phyloP scores from a whole-genome alignment of 2,113 vertebrate genomes.

The Clupea harengus region DNA sequence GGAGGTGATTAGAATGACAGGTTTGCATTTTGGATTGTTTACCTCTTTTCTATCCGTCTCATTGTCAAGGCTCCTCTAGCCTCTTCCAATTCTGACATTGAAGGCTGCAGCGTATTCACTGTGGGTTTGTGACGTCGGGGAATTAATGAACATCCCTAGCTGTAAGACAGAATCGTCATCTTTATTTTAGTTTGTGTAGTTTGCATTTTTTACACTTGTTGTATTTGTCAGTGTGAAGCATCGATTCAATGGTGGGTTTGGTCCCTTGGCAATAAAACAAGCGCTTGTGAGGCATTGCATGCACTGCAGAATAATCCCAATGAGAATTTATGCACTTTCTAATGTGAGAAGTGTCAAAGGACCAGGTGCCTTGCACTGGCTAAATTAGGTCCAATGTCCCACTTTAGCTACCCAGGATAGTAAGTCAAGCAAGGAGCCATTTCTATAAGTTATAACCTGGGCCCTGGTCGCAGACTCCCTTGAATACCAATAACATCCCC shows the following conservation, averaged over 20 bases:
- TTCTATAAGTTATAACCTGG: conserved; percentile 1
- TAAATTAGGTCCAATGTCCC: conserved; percentile 12
- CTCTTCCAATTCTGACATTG: background rate
- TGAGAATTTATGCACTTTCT: background rate
- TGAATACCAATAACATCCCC: conserved; percentile 40
- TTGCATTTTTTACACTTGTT: conserved; percentile 14
- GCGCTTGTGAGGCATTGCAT: background rate
- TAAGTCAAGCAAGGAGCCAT: conserved; percentile 6
- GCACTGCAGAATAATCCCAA: background rate
- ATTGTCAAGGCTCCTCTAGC: background rate
- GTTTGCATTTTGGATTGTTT: conserved; percentile 2
- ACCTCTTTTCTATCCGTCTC: background rate
- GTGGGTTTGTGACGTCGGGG: background rate
- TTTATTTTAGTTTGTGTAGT: conserved; percentile 10
- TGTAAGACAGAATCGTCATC: background rate
- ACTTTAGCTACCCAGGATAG: conserved; percentile 7
- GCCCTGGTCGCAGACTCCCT: background rate
- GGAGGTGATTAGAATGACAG: conserved; percentile 5
- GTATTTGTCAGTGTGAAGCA: conserved; percentile 5
- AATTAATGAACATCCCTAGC: background rate
- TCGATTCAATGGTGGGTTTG: conserved; percentile 6
- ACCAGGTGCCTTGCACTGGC: conserved; percentile 12
- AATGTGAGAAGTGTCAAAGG: conserved; percentile 17
- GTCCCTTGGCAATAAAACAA: conserved; percentile 5
- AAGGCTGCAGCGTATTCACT: background rate